Percentiles rank a stretch among this genome's conserved stretches.
These are phyloP conservation scores for Drosophila tani DNA, from an alignment of 1,140 invertebrate genomes.

Conservation along the genomic window DNA sequence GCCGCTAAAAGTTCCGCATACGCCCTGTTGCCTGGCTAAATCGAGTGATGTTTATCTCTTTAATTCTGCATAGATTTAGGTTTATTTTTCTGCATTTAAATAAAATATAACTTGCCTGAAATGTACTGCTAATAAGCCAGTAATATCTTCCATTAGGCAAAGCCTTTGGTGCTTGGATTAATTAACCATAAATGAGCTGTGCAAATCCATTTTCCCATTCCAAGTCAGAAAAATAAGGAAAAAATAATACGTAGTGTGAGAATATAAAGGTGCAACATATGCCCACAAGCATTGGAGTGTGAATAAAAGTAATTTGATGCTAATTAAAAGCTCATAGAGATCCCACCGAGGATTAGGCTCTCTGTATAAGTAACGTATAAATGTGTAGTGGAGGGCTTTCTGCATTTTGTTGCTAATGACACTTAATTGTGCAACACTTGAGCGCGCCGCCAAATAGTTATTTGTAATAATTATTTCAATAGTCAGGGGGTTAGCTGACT, in stretches of 20 bases:
- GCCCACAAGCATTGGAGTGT: constrained; percentile 52
- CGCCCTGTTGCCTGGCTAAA: constrained; percentile 26
- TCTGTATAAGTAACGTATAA: constrained; percentile 2
- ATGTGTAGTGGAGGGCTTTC: background rate
- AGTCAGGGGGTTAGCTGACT: constrained; percentile 17
- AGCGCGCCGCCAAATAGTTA: constrained; percentile 47
- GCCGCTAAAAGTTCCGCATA: constrained; percentile 57
- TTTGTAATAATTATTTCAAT: constrained; percentile 73
- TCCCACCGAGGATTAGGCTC: constrained; percentile 22
- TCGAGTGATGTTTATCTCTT: background rate
- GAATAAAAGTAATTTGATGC: constrained; percentile 80
- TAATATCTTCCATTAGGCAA: constrained; percentile 21
- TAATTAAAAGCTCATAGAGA: constrained; percentile 67
- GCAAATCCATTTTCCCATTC: constrained; percentile 14
- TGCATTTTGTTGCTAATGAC: constrained; percentile 66
- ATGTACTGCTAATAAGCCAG: background rate
- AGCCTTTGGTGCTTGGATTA: constrained; percentile 19
- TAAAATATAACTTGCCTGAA: background rate
- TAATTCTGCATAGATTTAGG: background rate
- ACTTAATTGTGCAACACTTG: constrained; percentile 70
- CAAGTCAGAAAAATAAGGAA: too few relatives aligned
- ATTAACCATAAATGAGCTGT: constrained; percentile 39
- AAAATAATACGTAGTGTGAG: constrained; percentile 11
- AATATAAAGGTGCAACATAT: constrained; percentile 45
- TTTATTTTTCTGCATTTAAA: background rate